Evolutionary conservation across 2,888 invertebrate species (phyloP), one percentile per base, ranked within the genome.

Genomic region (Macrostomum cliftonense): DNA sequence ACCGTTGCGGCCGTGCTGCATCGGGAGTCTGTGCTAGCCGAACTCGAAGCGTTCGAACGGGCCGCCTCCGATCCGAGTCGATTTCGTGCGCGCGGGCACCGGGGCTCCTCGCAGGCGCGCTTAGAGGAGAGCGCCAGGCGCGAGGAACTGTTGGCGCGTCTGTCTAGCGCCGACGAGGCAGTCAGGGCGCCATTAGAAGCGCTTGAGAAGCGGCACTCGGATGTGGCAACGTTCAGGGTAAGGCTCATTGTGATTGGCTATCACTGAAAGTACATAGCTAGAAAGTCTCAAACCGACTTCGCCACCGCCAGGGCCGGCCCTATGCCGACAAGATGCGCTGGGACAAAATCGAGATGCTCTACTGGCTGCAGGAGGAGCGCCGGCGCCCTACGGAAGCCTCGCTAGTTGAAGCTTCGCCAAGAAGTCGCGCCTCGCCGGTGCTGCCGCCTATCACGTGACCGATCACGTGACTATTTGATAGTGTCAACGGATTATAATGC

Each of bases 321-420:
- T 69, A 70, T 49, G 46, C 55, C 20, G 68, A 68, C 45, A 70
- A 70, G 56, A 68, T 70, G 62, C 63, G 66, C 50, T 68, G 64
- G 63, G 70, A 70, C 52, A 56, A 67, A 39, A 63, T 63, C 12
- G 70, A 70, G 55, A 70, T 70, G 68, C 52, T 70, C 28, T 63
- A 68, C 52, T 70, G 67, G 67, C 55, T 70, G 42, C 64, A 65
- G 49, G 70, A 70, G 54, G 69, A 70, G 50, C 49, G 68, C n/a
- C 67, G 65, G 54, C 57, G 60, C 43, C 59, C 61, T 45, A 28
- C 9, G 28, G 28, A 28, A 9, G n/a, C n/a, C n/a, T 28, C 28
- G 5, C 28, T 28, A 4, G 63, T 61, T 20, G 53, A 63, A 12
- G 57, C 58, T 28, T 42, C 37, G 17, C 47, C 28, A 28, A 28